Percentiles rank a stretch among this genome's conserved stretches.
Conservation (phyloP, 1,140 invertebrate species). For the Brevipalpus yothersi region DNA sequence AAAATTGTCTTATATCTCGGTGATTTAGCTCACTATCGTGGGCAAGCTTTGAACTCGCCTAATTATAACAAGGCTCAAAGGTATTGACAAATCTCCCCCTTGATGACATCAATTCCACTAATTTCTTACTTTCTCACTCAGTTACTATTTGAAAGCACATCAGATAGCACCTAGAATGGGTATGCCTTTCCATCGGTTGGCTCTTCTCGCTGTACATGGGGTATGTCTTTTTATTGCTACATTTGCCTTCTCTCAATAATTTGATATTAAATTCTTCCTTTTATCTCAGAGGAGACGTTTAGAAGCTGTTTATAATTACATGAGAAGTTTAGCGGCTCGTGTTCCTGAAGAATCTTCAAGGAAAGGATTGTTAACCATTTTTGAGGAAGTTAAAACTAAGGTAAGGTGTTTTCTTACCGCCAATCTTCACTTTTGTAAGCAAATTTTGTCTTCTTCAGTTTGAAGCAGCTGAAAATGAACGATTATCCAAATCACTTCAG, state of each 20-base stretch:
- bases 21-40: constrained; percentile 66
- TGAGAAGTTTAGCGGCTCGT: constrained; percentile 73
- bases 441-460: neutral
- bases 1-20: constrained; percentile 51
- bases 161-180: constrained; percentile 83
- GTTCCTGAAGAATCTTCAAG: constrained; percentile 70
- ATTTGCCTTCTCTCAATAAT: neutral
- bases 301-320: constrained; percentile 91
- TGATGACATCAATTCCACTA: neutral
- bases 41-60: constrained; percentile 43
- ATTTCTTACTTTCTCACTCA: constrained; percentile 12
- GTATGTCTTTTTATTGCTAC: constrained; percentile 31
- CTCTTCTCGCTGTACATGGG: constrained; percentile 63
- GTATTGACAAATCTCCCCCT: neutral
- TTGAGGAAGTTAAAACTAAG: constrained; percentile 77
- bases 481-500: neutral
- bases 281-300: constrained; percentile 55
- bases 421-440: no score
- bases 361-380: constrained; percentile 59
- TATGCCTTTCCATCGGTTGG: constrained; percentile 75
- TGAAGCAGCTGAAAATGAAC: constrained; percentile 5
- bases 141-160: constrained; percentile 75
- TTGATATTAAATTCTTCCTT: constrained; percentile 4
- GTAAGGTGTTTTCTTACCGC: constrained; percentile 21
- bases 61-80: constrained; percentile 52